Conservation (phyloP, 2,113 vertebrate genomes). For the Cygnus atratus region DNA sequence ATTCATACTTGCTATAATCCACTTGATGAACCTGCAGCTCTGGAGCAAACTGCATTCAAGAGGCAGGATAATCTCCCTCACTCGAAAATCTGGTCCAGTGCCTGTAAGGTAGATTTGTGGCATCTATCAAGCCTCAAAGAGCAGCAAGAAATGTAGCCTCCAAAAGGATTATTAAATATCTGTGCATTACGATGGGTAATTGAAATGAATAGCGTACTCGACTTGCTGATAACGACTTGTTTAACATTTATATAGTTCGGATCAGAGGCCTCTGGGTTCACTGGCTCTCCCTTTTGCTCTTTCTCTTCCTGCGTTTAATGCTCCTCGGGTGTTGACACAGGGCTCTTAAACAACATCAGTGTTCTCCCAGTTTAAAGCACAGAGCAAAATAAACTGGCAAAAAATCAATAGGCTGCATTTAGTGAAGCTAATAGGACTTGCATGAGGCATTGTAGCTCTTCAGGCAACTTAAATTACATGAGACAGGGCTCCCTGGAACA, state of each 20-base stretch:
- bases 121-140: conserved; percentile 59
- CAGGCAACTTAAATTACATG: conserved; percentile 43
- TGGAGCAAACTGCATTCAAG: background rate
- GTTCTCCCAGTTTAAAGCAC: conserved; percentile 60
- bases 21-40: conserved; percentile 21
- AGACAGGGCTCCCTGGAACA: conserved; percentile 41
- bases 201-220: conserved; percentile 26
- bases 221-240: conserved; percentile 52
- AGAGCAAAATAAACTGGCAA: conserved; percentile 69
- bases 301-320: conserved; percentile 22
- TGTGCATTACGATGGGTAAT: conserved; percentile 47
- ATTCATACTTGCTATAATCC: background rate
- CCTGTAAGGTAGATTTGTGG: conserved; percentile 50
- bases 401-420: conserved; percentile 70
- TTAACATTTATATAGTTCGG: conserved; percentile 64
- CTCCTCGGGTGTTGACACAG: conserved; percentile 61
- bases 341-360: conserved; percentile 52
- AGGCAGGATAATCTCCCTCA: conserved; percentile 41
- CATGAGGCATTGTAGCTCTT: conserved; percentile 59
- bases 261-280: conserved; percentile 45
- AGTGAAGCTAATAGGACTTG: conserved; percentile 68
- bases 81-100: conserved; percentile 37
- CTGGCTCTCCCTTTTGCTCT: background rate
- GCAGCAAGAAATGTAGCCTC: conserved; percentile 50
- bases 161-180: conserved; percentile 66